Base-by-base conservation (phyloP, 1,140 invertebrate genomes). In the Nilaparvata lugens region DNA sequence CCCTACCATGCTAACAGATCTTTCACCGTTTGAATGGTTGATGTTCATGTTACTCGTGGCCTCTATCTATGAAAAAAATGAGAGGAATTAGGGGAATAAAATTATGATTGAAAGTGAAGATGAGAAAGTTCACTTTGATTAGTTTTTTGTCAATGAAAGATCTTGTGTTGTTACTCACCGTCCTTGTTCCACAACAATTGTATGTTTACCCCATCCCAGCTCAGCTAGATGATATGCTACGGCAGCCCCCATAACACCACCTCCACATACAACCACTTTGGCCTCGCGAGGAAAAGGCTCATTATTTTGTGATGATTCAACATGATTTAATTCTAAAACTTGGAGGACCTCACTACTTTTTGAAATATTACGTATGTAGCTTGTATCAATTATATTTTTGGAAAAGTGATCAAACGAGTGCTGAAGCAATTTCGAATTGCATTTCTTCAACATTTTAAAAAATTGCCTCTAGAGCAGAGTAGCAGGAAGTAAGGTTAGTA, bases 201-300 rank as follows among this genome's bases (percentile, higher is more conserved):
- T 93, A 62, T 93, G 81, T 38, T 78, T 74, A 31, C 88, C 90
- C 83, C 87, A 90, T 57, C 94, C 95, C 63, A 85, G 73, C 68
- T 87, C 78, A 6, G 90, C 88, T 35, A 99, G 75, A 75, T 98
- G 91, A 75, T 98, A 98, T 7, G 93, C 94, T 2, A 98, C 87
- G 19, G 94, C 91, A 31, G 89, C 87, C 18, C 95, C 96, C 76
- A 95, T 89, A 31, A 97, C 84, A 51, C 96, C 96, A 43, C 92
- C 94, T 14, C 96, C 95, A 76, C 93, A 96, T 69, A 98, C 87
- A 7, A 95, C 88, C 31, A 89, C 85, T 69, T 81, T 79, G 6
- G 81, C 75, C 68, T 82, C 52, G 28, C 63, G 62, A 9, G 69
- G 66, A 9, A 70, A 62, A 51, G n/a, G 40, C 9, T 21, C 43